Conservation (phyloP, 2,888 invertebrate species). For the Petrophora chlorosata region DNA sequence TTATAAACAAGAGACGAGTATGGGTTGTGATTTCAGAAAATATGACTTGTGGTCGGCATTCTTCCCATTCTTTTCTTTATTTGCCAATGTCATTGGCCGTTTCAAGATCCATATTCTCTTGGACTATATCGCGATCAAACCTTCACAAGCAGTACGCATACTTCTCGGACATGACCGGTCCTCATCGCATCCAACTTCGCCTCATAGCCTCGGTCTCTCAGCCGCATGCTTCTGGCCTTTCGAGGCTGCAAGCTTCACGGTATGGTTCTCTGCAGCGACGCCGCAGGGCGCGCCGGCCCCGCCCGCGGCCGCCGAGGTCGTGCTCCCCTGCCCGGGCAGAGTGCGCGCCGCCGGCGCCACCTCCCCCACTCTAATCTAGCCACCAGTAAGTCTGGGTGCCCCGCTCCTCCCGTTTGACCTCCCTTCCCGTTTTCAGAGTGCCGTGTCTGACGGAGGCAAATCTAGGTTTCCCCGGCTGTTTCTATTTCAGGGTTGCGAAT, state of each 20-base stretch:
- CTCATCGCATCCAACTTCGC: conserved; percentile 3
- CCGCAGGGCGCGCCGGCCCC: conserved; percentile 40
- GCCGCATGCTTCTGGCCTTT: neutral
- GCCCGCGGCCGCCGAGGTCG: conserved; percentile 61
- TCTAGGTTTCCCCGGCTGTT: conserved; percentile 5
- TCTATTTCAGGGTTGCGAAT: conserved; percentile 30
- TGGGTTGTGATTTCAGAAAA: neutral
- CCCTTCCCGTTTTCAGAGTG: conserved; percentile 43
- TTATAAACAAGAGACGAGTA: neutral
- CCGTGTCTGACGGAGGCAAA: neutral
- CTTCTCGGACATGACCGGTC: neutral
- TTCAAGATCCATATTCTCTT: neutral
- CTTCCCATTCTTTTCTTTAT: too few relatives aligned
- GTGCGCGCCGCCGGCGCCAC: conserved; percentile 65
- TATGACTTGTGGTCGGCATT: neutral
- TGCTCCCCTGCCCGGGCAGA: conserved; percentile 74
- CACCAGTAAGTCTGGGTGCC: conserved; percentile 65
- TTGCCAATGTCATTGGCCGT: too few relatives aligned
- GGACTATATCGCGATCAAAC: neutral
- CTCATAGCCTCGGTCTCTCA: neutral
- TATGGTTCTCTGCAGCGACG: conserved; percentile 37
- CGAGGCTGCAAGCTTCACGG: conserved; percentile 16
- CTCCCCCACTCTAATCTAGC: conserved; percentile 61
- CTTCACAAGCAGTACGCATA: conserved; percentile 1
- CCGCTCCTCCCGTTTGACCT: conserved; percentile 34